Conservation (phyloP, 2,888 invertebrate species). For the Endotricha flammealis region DNA sequence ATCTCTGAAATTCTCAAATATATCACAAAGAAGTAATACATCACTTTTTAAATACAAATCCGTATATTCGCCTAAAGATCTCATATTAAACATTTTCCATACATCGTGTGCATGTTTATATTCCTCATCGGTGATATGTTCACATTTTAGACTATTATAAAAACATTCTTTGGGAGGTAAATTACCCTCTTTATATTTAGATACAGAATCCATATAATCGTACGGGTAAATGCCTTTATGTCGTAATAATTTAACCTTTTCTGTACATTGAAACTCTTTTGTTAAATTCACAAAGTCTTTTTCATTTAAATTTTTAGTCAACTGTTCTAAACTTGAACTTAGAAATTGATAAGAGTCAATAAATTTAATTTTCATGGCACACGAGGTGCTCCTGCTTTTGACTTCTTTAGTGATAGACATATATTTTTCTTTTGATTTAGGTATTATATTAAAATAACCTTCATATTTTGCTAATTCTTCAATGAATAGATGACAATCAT, state of each 20-base stretch:
- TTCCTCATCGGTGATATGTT: conserved; percentile 15
- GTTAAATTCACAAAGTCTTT: background rate
- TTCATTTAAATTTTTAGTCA: conserved; percentile 3
- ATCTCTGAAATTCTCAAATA: too few relatives aligned
- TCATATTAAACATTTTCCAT: too few relatives aligned
- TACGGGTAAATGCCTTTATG: conserved; percentile 10
- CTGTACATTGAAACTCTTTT: background rate
- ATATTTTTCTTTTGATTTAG: conserved; percentile 22
- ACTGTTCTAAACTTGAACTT: conserved; percentile 2
- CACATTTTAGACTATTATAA: conserved; percentile 12
- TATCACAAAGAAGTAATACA: too few relatives aligned
- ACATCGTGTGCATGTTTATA: too few relatives aligned
- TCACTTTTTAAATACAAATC: too few relatives aligned
- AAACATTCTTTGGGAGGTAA: conserved; percentile 17
- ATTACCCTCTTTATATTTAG: conserved; percentile 11
- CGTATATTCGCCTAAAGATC: too few relatives aligned
- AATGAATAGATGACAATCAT: conserved; percentile 23
- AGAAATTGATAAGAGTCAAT: conserved; percentile 6
- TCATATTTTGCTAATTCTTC: conserved; percentile 16
- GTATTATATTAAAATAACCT: conserved; percentile 18
- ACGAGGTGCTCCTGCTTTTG: background rate
- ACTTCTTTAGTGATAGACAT: conserved; percentile 13
- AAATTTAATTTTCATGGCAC: conserved; percentile 9
- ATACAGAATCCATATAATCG: conserved; percentile 18
- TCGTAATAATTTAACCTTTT: background rate